Evolutionary conservation across 2,113 vertebrate genomes (phyloP).

Genomic region (Clarias magur): DNA sequence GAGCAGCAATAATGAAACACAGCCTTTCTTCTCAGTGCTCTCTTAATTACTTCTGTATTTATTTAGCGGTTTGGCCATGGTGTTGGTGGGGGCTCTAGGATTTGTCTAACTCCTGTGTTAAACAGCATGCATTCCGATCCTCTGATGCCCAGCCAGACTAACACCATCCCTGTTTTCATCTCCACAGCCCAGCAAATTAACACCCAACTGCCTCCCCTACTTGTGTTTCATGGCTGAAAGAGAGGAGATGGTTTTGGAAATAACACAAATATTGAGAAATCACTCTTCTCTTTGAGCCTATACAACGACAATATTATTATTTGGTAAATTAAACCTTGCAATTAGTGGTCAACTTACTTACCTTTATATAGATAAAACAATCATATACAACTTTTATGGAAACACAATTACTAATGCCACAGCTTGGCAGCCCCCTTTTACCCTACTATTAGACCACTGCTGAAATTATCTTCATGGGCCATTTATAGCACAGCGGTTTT

Average conservation of each 20-base stretch:
- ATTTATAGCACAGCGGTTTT: not conserved
- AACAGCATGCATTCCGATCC: slow-evolving; percentile 77
- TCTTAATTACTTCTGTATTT: slow-evolving; percentile 86
- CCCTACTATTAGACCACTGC: not conserved
- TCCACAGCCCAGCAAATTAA: slow-evolving; percentile 69
- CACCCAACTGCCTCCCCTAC: slow-evolving; percentile 63
- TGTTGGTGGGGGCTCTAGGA: slow-evolving; percentile 73
- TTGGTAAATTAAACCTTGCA: not conserved
- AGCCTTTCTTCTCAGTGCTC: slow-evolving; percentile 69
- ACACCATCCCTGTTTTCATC: slow-evolving; percentile 70
- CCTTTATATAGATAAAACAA: not conserved
- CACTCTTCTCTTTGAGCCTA: not conserved
- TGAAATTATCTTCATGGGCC: not conserved
- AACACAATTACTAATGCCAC: not conserved
- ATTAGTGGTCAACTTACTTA: not conserved
- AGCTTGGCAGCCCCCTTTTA: not conserved
- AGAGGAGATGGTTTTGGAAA: not conserved
- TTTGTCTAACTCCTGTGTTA: slow-evolving; percentile 79
- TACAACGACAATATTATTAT: not conserved
- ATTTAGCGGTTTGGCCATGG: slow-evolving; percentile 73
- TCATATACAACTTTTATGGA: not conserved
- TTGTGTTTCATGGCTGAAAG: slow-evolving; percentile 19
- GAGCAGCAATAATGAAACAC: slow-evolving; percentile 71
- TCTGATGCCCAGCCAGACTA: slow-evolving; percentile 74
- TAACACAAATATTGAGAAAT: slow-evolving; percentile 25